Evolutionary conservation across 2,888 invertebrate genomes (phyloP), one percentile per base, ranked within the genome.

Genomic region (Cephus sareptanus): DNA sequence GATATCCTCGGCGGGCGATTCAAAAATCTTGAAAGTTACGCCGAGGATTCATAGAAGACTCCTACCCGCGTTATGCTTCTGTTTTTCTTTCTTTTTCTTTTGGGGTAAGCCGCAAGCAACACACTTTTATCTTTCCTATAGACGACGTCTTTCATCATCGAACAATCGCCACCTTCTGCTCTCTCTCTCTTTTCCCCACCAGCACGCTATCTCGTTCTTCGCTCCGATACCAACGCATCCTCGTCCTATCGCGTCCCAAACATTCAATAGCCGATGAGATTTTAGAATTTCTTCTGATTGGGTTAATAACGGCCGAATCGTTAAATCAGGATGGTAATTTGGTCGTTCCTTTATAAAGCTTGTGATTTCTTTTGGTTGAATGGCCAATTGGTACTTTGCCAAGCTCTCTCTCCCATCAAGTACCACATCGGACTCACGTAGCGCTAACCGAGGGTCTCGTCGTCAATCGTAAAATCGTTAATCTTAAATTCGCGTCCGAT

Each of bases 41-140:
- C 85, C 89, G 88, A 87, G 89, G 86, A 88, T 88, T 89, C 89
- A 71, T 88, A 90, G 90, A 91, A 56, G 89, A 91, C 89, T 91
- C 91, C 91, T 91, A 91, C 91, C 91, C 91, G 91, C 91, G 91
- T 91, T 91, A 90, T 91, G 91, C 91, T 90, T 91, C 90, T 90
- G 88, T 89, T 56, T 23, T 56, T 40, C 23, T 56, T 56, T 40
- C 35, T 15, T 40, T 40, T 40, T 40, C 15, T 40, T 6, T 40
- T 12, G 74, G 74, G 74, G 74, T 37, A 34, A 23, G n/a, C 74
- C 74, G 74, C 74, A 74, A 71, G 56, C 56, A 56, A 56, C 56
- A 56, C 56, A 56, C 56, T 56, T 56, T 56, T 23, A 56, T 56
- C 23, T 23, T 2, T 2, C 37, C 56, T 23, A 9, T 56, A 56